Evolutionary conservation across 1,140 invertebrate species (phyloP).

Genomic region (Trissolcus basalis): DNA sequence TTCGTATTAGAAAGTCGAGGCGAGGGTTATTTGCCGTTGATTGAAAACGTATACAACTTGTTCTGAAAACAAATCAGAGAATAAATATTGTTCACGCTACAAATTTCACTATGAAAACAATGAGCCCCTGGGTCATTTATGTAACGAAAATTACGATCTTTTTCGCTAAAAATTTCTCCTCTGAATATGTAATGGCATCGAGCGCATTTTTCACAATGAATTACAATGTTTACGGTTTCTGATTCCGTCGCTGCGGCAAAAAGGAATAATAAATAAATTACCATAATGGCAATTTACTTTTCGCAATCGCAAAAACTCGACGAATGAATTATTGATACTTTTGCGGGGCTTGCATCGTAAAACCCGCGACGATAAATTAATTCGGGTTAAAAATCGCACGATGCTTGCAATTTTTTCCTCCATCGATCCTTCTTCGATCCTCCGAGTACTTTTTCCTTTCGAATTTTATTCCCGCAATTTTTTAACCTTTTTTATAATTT

Average conservation of each 20-base stretch:
- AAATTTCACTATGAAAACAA: conserved; percentile 31
- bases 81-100: conserved; percentile 16
- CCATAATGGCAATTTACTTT: conserved; percentile 45
- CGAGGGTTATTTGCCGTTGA: too few species aligned
- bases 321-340: conserved; percentile 43
- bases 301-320: conserved; percentile 34
- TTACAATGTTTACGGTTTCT: conserved; percentile 50
- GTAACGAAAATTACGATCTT: conserved; percentile 39
- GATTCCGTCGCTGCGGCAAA: conserved; percentile 29
- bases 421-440: too few species aligned
- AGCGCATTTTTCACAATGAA: conserved; percentile 38
- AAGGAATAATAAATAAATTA: conserved; percentile 38
- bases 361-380: conserved; percentile 37
- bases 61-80: background rate
- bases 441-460: conserved; percentile 1
- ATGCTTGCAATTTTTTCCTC: background rate
- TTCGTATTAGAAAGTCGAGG: too few species aligned
- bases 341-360: conserved; percentile 22
- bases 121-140: conserved; percentile 16
- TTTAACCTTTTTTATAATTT: background rate
- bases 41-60: background rate
- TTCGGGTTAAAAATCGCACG: conserved; percentile 12
- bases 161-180: conserved; percentile 47
- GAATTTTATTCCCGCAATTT: conserved; percentile 3
- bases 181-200: conserved; percentile 35